Conservation (phyloP, 2,797 vertebrate genomes). For the Synanceia verrucosa region DNA sequence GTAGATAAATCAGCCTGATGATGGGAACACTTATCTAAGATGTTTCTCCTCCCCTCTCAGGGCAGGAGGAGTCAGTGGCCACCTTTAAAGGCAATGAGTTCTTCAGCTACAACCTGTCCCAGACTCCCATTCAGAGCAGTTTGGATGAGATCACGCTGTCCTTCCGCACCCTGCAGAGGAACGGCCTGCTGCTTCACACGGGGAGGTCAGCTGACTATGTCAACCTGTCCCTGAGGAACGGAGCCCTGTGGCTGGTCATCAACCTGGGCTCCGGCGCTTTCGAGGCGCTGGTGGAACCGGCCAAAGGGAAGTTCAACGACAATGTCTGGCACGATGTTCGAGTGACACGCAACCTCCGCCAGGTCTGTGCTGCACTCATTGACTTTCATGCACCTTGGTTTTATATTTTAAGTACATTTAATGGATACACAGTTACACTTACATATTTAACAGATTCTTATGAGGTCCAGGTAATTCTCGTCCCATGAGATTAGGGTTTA, state of each 20-base stretch:
- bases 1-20: constrained; percentile 10
- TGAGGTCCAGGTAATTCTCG: constrained; percentile 1
- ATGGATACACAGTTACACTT: no score
- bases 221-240: constrained; percentile 94
- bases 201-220: constrained; percentile 94
- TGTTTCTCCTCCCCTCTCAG: constrained; percentile 71
- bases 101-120: constrained; percentile 98
- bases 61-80: constrained; percentile 92
- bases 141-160: constrained; percentile 95
- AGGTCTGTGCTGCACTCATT: no score
- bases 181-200: constrained; percentile 95
- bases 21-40: constrained; percentile 34
- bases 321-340: constrained; percentile 92
- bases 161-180: constrained; percentile 93
- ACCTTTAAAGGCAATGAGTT: constrained; percentile 95
- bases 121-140: constrained; percentile 96
- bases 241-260: constrained; percentile 95
- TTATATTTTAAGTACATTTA: neutral
- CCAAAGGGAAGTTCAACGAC: constrained; percentile 94
- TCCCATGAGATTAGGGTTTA: neutral
- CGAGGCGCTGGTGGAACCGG: constrained; percentile 94
- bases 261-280: constrained; percentile 96
- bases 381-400: neutral
- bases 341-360: constrained; percentile 95
- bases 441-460: neutral